Conservation (phyloP, 2,888 invertebrate species). For the Micropterix aruncella region DNA sequence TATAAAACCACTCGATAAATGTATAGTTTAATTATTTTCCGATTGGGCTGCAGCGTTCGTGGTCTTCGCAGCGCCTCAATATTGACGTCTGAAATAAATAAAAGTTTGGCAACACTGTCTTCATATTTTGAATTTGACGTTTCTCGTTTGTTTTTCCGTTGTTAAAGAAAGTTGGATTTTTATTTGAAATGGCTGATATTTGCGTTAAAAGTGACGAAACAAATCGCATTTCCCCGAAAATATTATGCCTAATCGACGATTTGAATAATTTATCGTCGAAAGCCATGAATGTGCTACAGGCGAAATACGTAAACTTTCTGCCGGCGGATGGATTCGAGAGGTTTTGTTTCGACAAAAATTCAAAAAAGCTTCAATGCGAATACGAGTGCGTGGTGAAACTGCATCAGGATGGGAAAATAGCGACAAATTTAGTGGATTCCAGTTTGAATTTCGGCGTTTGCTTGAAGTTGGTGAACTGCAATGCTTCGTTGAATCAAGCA, state of each 20-base stretch:
- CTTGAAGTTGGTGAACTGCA: background rate
- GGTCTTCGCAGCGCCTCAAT: too few relatives aligned
- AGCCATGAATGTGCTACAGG: background rate
- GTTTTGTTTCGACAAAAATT: background rate
- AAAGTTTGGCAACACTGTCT: too few relatives aligned
- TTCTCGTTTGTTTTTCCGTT: too few relatives aligned
- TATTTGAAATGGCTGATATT: background rate
- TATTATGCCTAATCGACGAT: background rate
- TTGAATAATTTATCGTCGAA: background rate
- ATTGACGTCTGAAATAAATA: too few relatives aligned
- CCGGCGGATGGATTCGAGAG: background rate
- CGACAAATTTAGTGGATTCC: background rate
- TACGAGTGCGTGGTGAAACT: background rate
- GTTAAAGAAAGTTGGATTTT: too few relatives aligned
- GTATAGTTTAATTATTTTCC: too few relatives aligned
- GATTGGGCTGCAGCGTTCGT: too few relatives aligned
- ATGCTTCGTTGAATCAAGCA: background rate
- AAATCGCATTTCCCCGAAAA: background rate
- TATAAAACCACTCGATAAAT: too few relatives aligned
- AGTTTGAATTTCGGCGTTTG: background rate
- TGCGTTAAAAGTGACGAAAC: background rate
- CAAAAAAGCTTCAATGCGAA: background rate
- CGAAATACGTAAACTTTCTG: background rate
- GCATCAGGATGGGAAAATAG: background rate
- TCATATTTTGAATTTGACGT: too few relatives aligned